phyloP scores from a whole-genome alignment of 2,888 invertebrate species.

The Apeira syringaria region DNA sequence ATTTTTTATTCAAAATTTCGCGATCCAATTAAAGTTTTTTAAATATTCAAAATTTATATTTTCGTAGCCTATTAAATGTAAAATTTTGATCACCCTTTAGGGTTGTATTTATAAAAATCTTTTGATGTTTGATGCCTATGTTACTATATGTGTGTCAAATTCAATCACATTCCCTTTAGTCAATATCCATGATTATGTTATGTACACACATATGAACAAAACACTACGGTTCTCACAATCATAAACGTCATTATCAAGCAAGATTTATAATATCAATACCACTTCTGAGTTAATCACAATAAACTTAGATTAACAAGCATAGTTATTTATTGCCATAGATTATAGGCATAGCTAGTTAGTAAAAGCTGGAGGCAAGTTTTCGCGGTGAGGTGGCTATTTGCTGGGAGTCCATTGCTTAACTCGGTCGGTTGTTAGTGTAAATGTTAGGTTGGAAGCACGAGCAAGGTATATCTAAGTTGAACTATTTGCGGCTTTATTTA shows the following conservation, averaged over 20 bases:
- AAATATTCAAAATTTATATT: too few species aligned
- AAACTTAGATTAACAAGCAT: slow-evolving; percentile 6
- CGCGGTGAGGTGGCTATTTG: slow-evolving; percentile 46
- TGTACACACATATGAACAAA: not conserved
- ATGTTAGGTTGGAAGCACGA: slow-evolving; percentile 9
- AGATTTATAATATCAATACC: not conserved
- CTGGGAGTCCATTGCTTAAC: slow-evolving; percentile 20
- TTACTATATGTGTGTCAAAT: too few species aligned
- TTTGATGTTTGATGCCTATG: too few species aligned
- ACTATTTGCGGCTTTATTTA: too few species aligned
- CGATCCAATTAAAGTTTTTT: too few species aligned
- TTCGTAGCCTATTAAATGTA: too few species aligned
- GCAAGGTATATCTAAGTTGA: too few species aligned
- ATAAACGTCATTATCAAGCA: not conserved
- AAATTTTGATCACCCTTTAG: too few species aligned
- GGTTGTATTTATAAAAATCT: too few species aligned
- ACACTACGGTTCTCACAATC: not conserved
- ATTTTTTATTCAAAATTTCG: too few species aligned
- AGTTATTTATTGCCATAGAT: slow-evolving; percentile 33
- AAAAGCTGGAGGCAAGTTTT: slow-evolving; percentile 41
- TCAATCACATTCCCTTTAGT: too few species aligned
- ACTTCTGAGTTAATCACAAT: slow-evolving; percentile 3
- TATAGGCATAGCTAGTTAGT: slow-evolving; percentile 25
- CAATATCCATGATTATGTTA: not conserved
- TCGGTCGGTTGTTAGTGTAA: slow-evolving; percentile 10